These are phyloP conservation scores for Carlito syrichta DNA, from an alignment of 2,113 vertebrate genomes.

Conservation along the genomic window DNA sequence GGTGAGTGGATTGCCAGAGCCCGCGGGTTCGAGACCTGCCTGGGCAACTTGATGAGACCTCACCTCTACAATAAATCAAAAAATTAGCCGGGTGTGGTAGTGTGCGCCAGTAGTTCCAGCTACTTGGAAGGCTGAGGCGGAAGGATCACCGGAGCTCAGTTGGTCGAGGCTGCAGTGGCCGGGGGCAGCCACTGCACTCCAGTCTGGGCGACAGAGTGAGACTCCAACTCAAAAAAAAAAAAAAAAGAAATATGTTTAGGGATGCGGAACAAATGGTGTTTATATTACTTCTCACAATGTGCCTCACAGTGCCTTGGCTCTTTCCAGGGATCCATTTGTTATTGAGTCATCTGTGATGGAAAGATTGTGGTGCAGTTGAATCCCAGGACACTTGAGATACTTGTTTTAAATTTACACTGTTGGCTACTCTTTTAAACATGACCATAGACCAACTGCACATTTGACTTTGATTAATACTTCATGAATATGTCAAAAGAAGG, in stretches of 20 bases:
- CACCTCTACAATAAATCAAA: too few relatives aligned
- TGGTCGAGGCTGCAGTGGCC: too few relatives aligned
- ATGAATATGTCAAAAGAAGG: conserved; percentile 17
- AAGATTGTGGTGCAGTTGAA: background rate
- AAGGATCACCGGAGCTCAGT: too few relatives aligned
- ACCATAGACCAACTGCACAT: background rate
- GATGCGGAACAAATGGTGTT: conserved; percentile 1
- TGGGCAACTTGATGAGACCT: too few relatives aligned
- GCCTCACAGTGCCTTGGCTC: background rate
- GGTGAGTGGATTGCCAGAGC: too few relatives aligned
- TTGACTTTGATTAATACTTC: background rate
- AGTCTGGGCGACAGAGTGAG: too few relatives aligned
- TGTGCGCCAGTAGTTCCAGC: too few relatives aligned
- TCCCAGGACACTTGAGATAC: background rate
- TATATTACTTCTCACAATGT: background rate
- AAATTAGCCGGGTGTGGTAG: too few relatives aligned
- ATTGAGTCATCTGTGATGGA: background rate
- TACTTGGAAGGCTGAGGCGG: too few relatives aligned
- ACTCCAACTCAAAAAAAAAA: too few relatives aligned
- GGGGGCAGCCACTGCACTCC: too few relatives aligned
- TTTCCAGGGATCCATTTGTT: background rate
- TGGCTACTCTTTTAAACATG: background rate
- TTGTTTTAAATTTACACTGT: background rate
- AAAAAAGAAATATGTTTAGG: conserved; percentile 9
- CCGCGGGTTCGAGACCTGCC: too few relatives aligned